Evolutionary conservation across 2,113 vertebrate species (phyloP), one percentile per base, ranked within the genome.

Genomic region (Sylvilagus bachmani): DNA sequence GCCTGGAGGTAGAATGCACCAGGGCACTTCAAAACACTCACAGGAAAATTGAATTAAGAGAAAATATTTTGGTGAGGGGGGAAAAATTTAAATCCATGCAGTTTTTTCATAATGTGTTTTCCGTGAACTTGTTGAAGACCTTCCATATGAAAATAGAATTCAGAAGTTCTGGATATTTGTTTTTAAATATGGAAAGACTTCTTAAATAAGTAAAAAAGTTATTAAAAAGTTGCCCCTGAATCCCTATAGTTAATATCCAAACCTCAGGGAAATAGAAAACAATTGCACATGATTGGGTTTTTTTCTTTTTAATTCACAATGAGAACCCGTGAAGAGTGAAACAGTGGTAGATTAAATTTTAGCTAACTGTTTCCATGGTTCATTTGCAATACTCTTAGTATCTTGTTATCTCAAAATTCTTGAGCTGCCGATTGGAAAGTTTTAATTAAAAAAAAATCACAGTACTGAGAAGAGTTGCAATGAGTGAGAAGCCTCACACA

Each of bases 341-440:
- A 2, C 36, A 16, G n/a, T 33, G 24, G 7, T 49, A 13, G 44
- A 51, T n/a, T 90, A 79, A n/a, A 79, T 55, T 91, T 86, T 87
- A n/a, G n/a, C n/a, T 62, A 88, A 55, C 58, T 66, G 49, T 83
- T 89, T 84, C 86, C 27, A 38, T 10, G 6, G 17, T 16, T 62
- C 36, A 66, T 87, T 74, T 77, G 70, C 12, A 53, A 55, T 36
- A 33, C 10, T 73, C 4, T 58, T n/a, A 5, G 19, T 64, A 81
- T 82, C 25, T 81, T 61, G 16, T 38, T 85, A 89, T 70, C 84
- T 92, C 17, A 79, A 82, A 95, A 91, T 73, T 92, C 36, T 78
- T 85, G 2, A 91, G 58, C 19, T 71, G 55, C 16, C 13, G 71
- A 38, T 44, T 10, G 24, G 49, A 74, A 49, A 66, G 3, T 38